A percentile compares a stretch with the other conserved stretches of the same genome.
These are phyloP conservation scores for Pogonus chalceus DNA, from an alignment of 1,140 invertebrate species.

Conservation along the genomic window DNA sequence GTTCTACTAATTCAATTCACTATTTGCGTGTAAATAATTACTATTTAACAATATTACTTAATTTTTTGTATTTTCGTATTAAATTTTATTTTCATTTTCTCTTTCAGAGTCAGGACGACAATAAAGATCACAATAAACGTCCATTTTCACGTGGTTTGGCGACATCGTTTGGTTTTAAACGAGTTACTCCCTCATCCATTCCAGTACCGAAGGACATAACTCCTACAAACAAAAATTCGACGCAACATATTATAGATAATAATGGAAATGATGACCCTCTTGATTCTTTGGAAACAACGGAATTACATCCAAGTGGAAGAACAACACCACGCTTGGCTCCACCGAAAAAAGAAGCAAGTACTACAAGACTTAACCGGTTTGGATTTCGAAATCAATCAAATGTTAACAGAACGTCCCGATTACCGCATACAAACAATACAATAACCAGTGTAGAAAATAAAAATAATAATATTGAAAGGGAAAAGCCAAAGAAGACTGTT, in stretches of 20 bases:
- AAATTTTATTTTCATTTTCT: background rate
- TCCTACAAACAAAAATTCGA: conserved; percentile 27
- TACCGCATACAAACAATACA: conserved; percentile 16
- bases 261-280: conserved; percentile 20
- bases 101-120: conserved; percentile 28
- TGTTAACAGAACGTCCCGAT: conserved; percentile 14
- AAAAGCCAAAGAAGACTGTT: background rate
- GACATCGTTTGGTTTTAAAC: conserved; percentile 58
- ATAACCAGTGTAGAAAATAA: conserved; percentile 10
- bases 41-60: no score
- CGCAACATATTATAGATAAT: conserved; percentile 17
- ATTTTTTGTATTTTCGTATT: background rate
- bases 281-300: conserved; percentile 18
- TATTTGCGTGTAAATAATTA: no score
- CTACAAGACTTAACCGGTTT: conserved; percentile 40
- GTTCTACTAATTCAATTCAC: no score
- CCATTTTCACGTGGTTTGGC: conserved; percentile 47
- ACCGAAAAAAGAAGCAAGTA: conserved; percentile 40
- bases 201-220: conserved; percentile 33
- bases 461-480: conserved; percentile 16
- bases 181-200: conserved; percentile 44
- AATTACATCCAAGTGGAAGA: conserved; percentile 33
- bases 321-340: conserved; percentile 41
- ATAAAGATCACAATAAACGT: conserved; percentile 25
- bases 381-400: conserved; percentile 40